These are phyloP conservation scores for Odocoileus hemionus DNA, from an alignment of 2,113 vertebrate species.

Conservation along the genomic window DNA sequence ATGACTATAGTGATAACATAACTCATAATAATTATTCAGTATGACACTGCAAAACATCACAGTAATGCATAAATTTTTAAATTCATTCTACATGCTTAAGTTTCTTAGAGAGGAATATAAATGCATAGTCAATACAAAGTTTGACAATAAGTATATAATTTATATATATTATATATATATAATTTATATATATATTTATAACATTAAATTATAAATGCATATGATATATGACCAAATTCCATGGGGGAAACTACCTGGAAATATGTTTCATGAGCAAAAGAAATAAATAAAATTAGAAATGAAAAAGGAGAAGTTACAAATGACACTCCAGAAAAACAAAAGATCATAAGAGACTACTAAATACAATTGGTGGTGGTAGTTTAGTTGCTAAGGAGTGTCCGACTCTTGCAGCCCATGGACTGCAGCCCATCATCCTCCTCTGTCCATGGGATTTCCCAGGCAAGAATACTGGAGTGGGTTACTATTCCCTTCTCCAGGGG, in stretches of 20 bases:
- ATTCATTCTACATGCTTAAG: neutral
- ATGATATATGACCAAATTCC: neutral
- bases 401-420: neutral
- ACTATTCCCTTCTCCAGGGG: neutral
- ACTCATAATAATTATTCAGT: neutral
- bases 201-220: neutral
- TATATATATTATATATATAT: neutral
- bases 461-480: neutral
- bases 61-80: neutral
- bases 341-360: neutral
- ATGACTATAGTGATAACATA: neutral
- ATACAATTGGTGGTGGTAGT: neutral
- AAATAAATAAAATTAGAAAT: neutral
- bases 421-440: neutral
- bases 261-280: neutral
- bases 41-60: neutral
- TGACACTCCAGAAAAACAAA: neutral
- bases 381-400: fast-evolving
- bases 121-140: neutral
- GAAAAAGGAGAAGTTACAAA: neutral
- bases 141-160: neutral
- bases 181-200: neutral
- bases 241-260: neutral
- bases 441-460: neutral
- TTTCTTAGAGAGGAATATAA: neutral